Percentiles rank a stretch among this genome's conserved stretches.
Conservation (phyloP, 2,797 vertebrate species). For the Bucorvus abyssinicus region DNA sequence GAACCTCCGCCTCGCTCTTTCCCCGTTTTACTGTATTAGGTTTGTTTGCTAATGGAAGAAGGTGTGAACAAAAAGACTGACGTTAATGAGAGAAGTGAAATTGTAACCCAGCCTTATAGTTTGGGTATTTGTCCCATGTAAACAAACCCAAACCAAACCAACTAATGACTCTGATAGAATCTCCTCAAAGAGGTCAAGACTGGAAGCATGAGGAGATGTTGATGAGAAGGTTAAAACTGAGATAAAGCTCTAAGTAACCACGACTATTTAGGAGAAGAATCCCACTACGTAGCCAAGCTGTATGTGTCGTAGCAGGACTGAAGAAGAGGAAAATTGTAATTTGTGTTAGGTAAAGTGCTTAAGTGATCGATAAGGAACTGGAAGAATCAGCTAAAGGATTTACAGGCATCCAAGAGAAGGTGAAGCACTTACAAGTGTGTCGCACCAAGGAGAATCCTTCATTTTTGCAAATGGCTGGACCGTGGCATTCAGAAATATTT, state of each 20-base stretch:
- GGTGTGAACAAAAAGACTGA: not conserved
- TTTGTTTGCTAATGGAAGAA: not conserved
- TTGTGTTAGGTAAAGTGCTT: not conserved
- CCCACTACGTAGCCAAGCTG: not conserved
- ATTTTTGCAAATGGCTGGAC: not conserved
- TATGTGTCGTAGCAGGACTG: not conserved
- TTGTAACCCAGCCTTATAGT: not conserved
- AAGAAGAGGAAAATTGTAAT: not conserved
- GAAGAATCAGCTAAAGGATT: not conserved
- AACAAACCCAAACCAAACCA: not conserved
- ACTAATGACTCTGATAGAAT: not conserved
- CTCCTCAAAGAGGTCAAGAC: not conserved
- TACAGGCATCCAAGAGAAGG: not conserved
- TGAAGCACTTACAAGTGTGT: not conserved
- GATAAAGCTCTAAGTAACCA: not conserved
- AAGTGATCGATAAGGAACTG: not conserved
- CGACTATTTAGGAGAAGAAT: not conserved
- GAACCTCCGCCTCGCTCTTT: not conserved
- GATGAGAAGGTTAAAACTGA: not conserved
- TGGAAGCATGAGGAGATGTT: not conserved
- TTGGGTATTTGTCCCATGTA: not conserved
- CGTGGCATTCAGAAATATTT: not conserved
- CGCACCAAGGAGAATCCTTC: not conserved
- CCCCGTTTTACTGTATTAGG: not conserved
- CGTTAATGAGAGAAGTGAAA: not conserved